A percentile compares a stretch with the other conserved stretches of the same genome.
Conservation (phyloP, 35 echinoderm and acorn worm genomes). For the Ophiothrix spiculata region DNA sequence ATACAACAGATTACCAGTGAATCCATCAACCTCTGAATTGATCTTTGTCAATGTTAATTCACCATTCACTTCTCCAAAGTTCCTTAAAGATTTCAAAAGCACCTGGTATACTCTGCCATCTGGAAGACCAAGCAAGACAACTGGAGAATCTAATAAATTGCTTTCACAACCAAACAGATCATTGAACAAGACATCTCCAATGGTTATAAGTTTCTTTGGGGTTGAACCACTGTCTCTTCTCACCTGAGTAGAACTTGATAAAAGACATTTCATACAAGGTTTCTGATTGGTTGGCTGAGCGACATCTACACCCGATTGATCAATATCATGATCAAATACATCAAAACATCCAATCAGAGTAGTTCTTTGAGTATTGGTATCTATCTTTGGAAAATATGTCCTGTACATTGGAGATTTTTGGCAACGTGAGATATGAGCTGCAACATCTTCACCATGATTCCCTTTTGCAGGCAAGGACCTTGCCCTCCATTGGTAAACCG, state of each 20-base stretch:
- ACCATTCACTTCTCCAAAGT: not conserved
- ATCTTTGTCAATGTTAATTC: not conserved
- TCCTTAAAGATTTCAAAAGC: not conserved
- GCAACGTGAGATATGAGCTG: not conserved
- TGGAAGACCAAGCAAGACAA: not conserved
- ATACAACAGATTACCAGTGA: not conserved
- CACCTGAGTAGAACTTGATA: not conserved
- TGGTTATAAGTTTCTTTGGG: not conserved
- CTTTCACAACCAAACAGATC: constrained; percentile 8
- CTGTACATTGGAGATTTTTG: not conserved
- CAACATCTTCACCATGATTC: not conserved
- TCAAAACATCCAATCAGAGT: not conserved
- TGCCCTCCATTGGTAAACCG: not conserved
- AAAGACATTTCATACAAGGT: constrained; percentile 14
- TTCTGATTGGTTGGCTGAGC: not conserved
- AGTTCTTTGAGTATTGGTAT: not conserved
- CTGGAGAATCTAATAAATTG: not conserved
- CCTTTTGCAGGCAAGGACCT: not conserved
- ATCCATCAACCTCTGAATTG: not conserved
- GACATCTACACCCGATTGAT: no score
- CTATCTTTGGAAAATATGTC: not conserved
- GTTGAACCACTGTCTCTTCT: not conserved
- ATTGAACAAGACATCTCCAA: constrained; percentile 8
- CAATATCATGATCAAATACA: not conserved
- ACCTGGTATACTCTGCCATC: constrained; percentile 14